Evolutionary conservation across 1,140 invertebrate genomes (phyloP).

Genomic region (Zaprionus ghesquierei): DNA sequence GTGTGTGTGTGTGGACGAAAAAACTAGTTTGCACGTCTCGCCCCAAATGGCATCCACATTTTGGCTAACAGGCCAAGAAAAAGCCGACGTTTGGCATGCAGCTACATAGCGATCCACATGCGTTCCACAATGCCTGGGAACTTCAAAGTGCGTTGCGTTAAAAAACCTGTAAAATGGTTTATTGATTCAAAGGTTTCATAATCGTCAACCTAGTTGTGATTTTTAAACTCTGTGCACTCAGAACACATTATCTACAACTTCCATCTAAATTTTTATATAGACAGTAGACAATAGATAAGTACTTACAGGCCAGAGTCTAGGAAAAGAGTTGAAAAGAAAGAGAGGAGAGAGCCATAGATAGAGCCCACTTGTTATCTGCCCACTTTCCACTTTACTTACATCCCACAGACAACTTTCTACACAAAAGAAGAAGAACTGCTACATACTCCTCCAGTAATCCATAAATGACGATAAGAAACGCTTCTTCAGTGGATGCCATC

Average conservation of each 20-base stretch:
- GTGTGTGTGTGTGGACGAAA: not conserved
- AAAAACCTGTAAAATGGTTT: too few relatives aligned
- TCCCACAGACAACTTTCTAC: not conserved
- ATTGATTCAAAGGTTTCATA: not conserved
- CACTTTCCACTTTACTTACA: not conserved
- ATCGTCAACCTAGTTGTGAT: too few relatives aligned
- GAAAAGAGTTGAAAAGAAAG: too few relatives aligned
- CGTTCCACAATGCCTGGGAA: not conserved
- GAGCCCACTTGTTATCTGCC: not conserved
- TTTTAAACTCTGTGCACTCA: not conserved
- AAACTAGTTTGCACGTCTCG: constrained; percentile 45
- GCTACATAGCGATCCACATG: not conserved
- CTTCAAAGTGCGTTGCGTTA: too few relatives aligned
- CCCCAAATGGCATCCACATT: constrained; percentile 3
- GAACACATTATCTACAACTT: not conserved
- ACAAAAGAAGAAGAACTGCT: not conserved
- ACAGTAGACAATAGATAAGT: not conserved
- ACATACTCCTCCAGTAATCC: not conserved
- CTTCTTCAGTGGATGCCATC: not conserved
- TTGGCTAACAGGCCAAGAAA: constrained; percentile 8
- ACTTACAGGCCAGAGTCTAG: too few relatives aligned
- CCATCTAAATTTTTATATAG: not conserved
- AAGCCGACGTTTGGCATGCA: not conserved
- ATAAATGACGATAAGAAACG: not conserved
- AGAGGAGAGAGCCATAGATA: not conserved